These are phyloP conservation scores for Paralinhomoeus sp. DNA, from an alignment of 2,888 invertebrate genomes.

Conservation along the genomic window DNA sequence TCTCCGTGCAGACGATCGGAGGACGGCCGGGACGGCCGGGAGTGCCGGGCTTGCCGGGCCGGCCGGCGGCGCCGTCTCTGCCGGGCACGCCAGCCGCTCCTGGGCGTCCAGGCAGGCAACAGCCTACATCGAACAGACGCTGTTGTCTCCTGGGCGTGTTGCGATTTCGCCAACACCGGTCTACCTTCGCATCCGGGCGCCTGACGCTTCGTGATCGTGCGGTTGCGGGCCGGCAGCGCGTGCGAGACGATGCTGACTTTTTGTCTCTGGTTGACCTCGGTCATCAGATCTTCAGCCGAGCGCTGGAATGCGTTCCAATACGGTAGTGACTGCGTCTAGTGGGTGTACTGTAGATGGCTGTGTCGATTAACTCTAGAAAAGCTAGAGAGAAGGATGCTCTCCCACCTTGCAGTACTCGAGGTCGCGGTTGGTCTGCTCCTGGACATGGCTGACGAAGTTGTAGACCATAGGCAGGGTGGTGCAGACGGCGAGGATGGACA, in stretches of 20 bases:
- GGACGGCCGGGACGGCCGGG: conserved; percentile 22
- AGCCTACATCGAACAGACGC: conserved; percentile 7
- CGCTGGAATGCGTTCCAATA: too few relatives aligned
- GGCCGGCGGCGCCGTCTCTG: conserved; percentile 3
- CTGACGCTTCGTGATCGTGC: not conserved
- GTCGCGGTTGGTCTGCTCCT: conserved; percentile 21
- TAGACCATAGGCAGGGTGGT: conserved; percentile 24
- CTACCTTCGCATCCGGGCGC: not conserved
- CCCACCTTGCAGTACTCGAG: conserved; percentile 22
- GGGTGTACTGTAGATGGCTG: too few relatives aligned
- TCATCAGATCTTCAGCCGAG: too few relatives aligned
- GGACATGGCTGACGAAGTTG: conserved; percentile 23
- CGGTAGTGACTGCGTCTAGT: too few relatives aligned
- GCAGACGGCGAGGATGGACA: conserved; percentile 21
- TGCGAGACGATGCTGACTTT: too few relatives aligned
- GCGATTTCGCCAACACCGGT: too few relatives aligned
- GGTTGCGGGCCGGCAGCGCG: not conserved
- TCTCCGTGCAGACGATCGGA: conserved; percentile 8
- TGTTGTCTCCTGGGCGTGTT: too few relatives aligned
- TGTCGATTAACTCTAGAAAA: too few relatives aligned
- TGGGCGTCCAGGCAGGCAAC: conserved; percentile 20
- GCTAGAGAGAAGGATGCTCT: conserved; percentile 42
- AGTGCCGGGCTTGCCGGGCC: conserved; percentile 7
- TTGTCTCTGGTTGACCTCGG: too few relatives aligned
- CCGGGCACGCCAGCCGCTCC: conserved; percentile 21